phyloP scores from a whole-genome alignment of 2,113 vertebrate genomes.

The Campylomormyrus tamandua region DNA sequence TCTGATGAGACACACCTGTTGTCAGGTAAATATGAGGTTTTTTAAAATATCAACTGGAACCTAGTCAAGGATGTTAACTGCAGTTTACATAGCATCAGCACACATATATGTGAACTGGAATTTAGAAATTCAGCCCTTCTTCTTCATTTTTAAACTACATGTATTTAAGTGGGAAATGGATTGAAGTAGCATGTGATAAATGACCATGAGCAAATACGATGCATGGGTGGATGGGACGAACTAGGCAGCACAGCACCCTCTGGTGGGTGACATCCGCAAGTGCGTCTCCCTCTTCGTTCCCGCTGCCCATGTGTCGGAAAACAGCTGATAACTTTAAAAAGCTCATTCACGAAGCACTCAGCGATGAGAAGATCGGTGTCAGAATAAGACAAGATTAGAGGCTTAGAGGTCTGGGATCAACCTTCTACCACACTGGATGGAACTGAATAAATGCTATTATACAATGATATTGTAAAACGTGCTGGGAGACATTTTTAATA shows the following conservation, averaged over 20 bases:
- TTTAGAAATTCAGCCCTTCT: not conserved
- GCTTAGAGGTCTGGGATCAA: not conserved
- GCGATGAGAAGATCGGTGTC: not conserved
- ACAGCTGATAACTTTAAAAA: conserved; percentile 5
- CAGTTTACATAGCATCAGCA: not conserved
- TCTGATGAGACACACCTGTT: no score
- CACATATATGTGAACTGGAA: not conserved
- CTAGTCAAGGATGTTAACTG: not conserved
- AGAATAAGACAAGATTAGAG: not conserved
- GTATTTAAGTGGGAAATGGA: not conserved
- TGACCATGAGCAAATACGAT: not conserved
- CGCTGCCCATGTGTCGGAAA: not conserved
- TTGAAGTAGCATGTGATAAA: not conserved
- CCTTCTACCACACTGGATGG: not conserved
- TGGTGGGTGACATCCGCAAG: not conserved
- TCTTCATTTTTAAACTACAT: not conserved
- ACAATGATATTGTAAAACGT: not conserved
- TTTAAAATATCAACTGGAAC: not conserved
- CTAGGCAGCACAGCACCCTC: not conserved
- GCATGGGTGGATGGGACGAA: not conserved
- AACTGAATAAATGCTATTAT: not conserved
- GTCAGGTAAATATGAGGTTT: no score
- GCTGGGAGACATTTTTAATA: not conserved
- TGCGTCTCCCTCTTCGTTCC: not conserved
- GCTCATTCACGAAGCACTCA: not conserved